Evolutionary conservation across 2,113 vertebrate genomes (phyloP), one percentile per base, ranked within the genome.

Genomic region (Otis tarda): DNA sequence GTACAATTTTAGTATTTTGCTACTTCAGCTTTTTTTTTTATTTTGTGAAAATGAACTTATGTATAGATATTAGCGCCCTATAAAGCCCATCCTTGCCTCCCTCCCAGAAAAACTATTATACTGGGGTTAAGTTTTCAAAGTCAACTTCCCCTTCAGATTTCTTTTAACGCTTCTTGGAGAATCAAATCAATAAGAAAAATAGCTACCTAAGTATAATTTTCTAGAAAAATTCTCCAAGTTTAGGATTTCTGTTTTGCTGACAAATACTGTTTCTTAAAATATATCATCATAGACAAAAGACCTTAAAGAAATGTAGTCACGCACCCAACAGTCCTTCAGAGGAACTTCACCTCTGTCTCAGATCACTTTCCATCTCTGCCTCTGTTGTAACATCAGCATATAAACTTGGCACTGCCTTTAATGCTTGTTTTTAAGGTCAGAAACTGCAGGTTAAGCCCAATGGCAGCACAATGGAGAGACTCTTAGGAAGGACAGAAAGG

Each of bases 21-120:
- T 70, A 75, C 76, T 95, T 89, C 89, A 89, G 86, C 89, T 87
- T 79, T 75, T 97, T 50, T n/a, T 50, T n/a, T 20, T 76, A 82
- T 90, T 94, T 93, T 35, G 24, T 55, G 65, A 68, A 75, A 79
- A 93, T 68, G 7, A 95, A 81, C 57, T 80, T 86, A 52, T 11
- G 52, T 47, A 94, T 56, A 79, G 80, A 87, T 90, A 75, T 30
- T 81, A 73, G 65, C 19, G 35, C 27, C 53, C 79, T 68, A 82
- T 79, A 96, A 87, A 71, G 28, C 37, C 55, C n/a, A 83, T 55
- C 25, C 16, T 33, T 67, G 45, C 39, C 57, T 68, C 43, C 69
- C 41, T 50, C 84, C 33, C 82, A 47, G 24, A 88, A 88, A 86
- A 95, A 89, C 30, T 75, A 41, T 52, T 87, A 79, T 15, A 95